Evolutionary conservation across 2,113 vertebrate species (phyloP).

Genomic region (Serilophus lunatus): DNA sequence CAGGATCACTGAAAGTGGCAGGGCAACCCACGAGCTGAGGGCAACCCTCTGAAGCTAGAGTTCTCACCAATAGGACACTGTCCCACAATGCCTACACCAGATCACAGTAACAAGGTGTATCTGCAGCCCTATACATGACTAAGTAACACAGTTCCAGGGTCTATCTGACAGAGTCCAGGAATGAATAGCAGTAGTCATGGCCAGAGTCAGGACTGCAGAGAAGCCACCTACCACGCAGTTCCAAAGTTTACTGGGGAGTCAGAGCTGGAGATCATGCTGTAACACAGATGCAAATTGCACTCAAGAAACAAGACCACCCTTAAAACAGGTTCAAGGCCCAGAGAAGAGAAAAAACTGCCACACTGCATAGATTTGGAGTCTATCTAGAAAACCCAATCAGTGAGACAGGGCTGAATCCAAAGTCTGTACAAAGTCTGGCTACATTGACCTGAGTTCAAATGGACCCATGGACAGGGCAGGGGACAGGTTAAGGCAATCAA

Average conservation of each 20-base stretch:
- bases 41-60: too few species aligned
- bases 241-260: background rate
- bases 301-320: background rate
- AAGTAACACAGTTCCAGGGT: background rate
- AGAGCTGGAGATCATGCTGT: background rate
- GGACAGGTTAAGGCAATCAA: background rate
- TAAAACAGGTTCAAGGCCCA: background rate
- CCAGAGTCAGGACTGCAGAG: background rate
- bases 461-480: accelerated
- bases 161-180: background rate
- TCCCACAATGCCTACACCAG: background rate
- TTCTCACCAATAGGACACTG: background rate
- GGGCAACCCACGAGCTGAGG: background rate
- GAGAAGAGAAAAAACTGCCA: background rate
- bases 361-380: background rate
- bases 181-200: background rate
- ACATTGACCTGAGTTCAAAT: background rate
- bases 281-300: background rate
- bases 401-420: background rate
- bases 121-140: background rate
- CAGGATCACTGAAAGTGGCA: accelerated
- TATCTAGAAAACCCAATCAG: background rate
- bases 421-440: background rate
- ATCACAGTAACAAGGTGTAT: background rate
- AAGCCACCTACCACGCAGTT: background rate